These are phyloP conservation scores for Amniataba percoides DNA, from an alignment of 2,797 vertebrate genomes.

Conservation along the genomic window DNA sequence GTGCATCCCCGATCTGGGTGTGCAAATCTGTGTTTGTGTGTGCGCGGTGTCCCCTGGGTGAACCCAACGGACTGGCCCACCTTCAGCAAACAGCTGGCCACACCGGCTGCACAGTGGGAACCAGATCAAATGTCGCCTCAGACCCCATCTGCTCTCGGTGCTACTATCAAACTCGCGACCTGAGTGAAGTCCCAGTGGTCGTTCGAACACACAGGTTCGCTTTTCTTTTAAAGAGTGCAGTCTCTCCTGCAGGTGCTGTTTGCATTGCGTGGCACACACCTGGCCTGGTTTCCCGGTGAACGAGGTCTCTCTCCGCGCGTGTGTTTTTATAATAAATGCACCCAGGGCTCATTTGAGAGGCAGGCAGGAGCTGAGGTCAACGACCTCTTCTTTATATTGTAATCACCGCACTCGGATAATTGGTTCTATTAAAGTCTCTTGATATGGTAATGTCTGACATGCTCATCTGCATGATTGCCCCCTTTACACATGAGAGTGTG, in stretches of 20 bases:
- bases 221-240: slow-evolving; percentile 59
- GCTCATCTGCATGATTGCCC: slow-evolving; percentile 76
- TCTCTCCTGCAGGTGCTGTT: slow-evolving; percentile 69
- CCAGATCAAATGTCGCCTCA: slow-evolving; percentile 52
- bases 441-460: slow-evolving; percentile 78
- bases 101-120: slow-evolving; percentile 13
- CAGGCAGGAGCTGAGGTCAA: slow-evolving; percentile 68
- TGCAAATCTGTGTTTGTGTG: slow-evolving; percentile 9
- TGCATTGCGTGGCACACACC: slow-evolving; percentile 39
- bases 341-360: slow-evolving; percentile 43
- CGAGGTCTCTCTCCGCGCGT: neutral
- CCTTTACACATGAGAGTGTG: slow-evolving; percentile 48
- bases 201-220: slow-evolving; percentile 4
- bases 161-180: slow-evolving; percentile 24
- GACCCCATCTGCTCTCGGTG: slow-evolving; percentile 51
- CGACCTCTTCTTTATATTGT: slow-evolving; percentile 71
- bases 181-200: slow-evolving; percentile 41
- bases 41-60: slow-evolving; percentile 25
- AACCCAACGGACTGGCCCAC: slow-evolving; percentile 36
- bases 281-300: slow-evolving; percentile 33
- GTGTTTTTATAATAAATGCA: slow-evolving; percentile 40
- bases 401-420: slow-evolving; percentile 74
- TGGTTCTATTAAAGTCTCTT: slow-evolving; percentile 77
- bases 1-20: neutral
- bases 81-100: slow-evolving; percentile 47